phyloP scores from a whole-genome alignment of 1,140 invertebrate species.

The Neuroterus valhalla region DNA sequence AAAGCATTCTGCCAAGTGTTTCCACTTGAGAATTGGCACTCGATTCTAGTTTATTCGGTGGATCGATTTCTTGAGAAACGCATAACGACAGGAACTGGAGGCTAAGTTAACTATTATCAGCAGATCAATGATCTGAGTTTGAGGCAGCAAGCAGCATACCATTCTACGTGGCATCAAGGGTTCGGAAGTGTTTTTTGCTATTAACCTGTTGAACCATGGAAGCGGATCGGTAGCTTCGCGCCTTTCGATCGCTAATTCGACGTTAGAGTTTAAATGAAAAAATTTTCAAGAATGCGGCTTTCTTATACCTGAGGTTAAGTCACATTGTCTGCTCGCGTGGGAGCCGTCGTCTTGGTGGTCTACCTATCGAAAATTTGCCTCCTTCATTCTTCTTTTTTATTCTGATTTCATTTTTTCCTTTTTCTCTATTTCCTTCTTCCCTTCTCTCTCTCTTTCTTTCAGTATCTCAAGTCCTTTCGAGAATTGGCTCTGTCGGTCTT shows the following conservation, averaged over 20 bases:
- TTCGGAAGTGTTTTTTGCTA: slow-evolving; percentile 38
- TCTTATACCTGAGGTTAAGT: slow-evolving; percentile 17
- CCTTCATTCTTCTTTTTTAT: neutral
- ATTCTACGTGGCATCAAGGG: neutral
- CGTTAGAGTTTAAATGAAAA: slow-evolving; percentile 31
- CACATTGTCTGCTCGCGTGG: slow-evolving; percentile 29
- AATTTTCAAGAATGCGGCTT: slow-evolving; percentile 33
- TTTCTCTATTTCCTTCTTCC: too few species aligned
- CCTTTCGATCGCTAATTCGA: slow-evolving; percentile 49
- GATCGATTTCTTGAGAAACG: neutral
- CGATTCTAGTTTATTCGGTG: neutral
- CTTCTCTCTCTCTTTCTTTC: too few species aligned
- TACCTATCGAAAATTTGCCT: neutral
- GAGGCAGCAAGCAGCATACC: neutral
- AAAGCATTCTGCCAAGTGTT: neutral
- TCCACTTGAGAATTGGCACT: neutral
- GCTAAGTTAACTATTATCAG: neutral
- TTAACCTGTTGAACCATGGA: slow-evolving; percentile 42
- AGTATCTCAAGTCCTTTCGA: too few species aligned
- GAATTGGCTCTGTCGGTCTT: too few species aligned
- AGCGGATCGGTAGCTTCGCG: slow-evolving; percentile 40
- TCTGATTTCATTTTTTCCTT: too few species aligned
- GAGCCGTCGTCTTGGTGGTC: slow-evolving; percentile 36
- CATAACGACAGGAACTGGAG: slow-evolving; percentile 10
- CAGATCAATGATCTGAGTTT: neutral